Evolutionary conservation across 2,113 vertebrate genomes (phyloP), one percentile per base, ranked within the genome.

Genomic region (Lipotes vexillifer): DNA sequence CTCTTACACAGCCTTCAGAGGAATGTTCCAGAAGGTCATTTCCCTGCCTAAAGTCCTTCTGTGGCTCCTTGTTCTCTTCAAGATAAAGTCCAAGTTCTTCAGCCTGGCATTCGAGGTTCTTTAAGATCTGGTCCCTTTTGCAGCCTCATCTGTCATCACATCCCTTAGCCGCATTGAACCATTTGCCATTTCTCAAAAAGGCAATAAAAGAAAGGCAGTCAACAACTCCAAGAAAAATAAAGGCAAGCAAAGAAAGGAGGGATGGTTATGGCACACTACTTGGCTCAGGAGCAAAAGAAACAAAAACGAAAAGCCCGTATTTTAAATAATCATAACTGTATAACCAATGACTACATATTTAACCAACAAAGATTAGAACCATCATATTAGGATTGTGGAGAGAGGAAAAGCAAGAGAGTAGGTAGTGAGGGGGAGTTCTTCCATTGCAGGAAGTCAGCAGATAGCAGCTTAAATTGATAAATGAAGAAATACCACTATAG

Each of bases 141-240:
- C 4, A 88, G 82, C 33, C 44, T 85, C 33, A 18, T 89, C 46
- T 49, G 55, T 94, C 27, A 83, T 29, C 38, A 61, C 1, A 72
- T 29, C 21, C n/a, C 59, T 84, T 66, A 75, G 85, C 46, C 36
- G 44, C 18, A 78, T 8, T 3, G 52, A 93, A 85, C 44, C n/a
- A 75, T 77, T 72, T 87, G 61, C 3, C 52, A 77, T 78, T 86
- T 82, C 72, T 86, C 65, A 82, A 77, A 93, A 93, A 85, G 69
- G 2, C 23, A 75, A 21, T 65, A 81, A 52, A 55, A 66, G 31
- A 31, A 88, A 92, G 55, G 46, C 31, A 57, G 77, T 85, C 27
- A 93, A 65, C 33, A 96, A 86, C 68, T 74, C 61, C 14, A 36
- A 90, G 61, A 94, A 91, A 87, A 96, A 52, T 20, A 46, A 88